Percentiles rank a stretch among this genome's conserved stretches.
phyloP scores from a whole-genome alignment of 2,888 invertebrate genomes.

The Ischnus inquisitorius region DNA sequence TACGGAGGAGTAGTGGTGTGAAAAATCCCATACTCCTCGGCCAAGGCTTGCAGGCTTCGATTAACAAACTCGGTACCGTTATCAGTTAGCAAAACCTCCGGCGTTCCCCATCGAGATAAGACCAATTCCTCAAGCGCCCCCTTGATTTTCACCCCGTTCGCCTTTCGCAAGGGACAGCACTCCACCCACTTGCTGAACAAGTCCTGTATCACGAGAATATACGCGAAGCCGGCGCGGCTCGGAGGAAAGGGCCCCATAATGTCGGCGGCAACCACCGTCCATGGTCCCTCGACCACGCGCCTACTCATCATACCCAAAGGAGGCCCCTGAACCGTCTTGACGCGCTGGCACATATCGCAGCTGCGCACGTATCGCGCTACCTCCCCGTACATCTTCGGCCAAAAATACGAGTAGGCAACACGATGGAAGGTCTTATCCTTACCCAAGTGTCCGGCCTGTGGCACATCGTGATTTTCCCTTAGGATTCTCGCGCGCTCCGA shows the following conservation, averaged over 20 bases:
- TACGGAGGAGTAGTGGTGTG: conserved; percentile 47
- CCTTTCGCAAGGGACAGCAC: conserved; percentile 12
- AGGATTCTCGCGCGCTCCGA: too few relatives aligned
- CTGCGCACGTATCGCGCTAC: background rate
- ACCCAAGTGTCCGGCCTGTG: background rate
- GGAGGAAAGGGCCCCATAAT: conserved; percentile 72
- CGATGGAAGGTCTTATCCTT: background rate
- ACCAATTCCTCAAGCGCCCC: background rate
- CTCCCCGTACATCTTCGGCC: background rate
- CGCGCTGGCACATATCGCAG: conserved; percentile 61
- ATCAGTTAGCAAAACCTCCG: conserved; percentile 61
- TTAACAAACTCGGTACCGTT: conserved; percentile 70
- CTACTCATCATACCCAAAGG: conserved; percentile 67
- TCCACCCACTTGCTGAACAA: conserved; percentile 3
- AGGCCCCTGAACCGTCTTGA: conserved; percentile 48
- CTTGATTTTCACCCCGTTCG: background rate
- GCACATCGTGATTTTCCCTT: background rate
- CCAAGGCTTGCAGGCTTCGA: background rate
- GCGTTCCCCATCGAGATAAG: conserved; percentile 12
- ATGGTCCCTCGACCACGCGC: conserved; percentile 50
- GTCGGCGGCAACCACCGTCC: conserved; percentile 66
- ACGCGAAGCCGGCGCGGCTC: background rate
- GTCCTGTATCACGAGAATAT: background rate
- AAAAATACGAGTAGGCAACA: background rate
- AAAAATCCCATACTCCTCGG: conserved; percentile 8